Evolutionary conservation across 2,888 invertebrate genomes (phyloP), one percentile per base, ranked within the genome.

Genomic region (Metacarcinus magister): DNA sequence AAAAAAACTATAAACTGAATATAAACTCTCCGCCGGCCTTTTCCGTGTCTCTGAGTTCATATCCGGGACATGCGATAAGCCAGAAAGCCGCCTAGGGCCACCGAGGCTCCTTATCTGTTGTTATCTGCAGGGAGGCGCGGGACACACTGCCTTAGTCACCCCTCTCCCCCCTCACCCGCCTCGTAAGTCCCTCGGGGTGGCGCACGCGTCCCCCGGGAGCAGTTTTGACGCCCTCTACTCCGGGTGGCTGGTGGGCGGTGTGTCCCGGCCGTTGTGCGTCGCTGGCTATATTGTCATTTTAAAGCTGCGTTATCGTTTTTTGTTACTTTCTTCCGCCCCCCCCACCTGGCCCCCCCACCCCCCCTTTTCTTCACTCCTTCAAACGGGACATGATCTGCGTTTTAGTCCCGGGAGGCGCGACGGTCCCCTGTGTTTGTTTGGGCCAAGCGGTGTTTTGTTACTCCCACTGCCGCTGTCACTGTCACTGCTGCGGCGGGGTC

Each of bases 221-320:
- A 75, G 60, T 67, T n/a, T 8, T 23, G 75, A 75, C 75, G 75
- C 75, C 75, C 75, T 75, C 28, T 28, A 5, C 0, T 75, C 8
- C 7, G 23, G 28, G 75, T 1, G 75, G 60, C 10, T 60, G 60
- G 60, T 60, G 75, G 75, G 75, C 28, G 28, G 23, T 28, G 75
- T 75, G 75, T 75, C 75, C 75, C 8, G 7, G n/a, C 10, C 75
- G 28, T n/a, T 8, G 75, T 75, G 75, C 75, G 28, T 75, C 75
- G n/a, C 75, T 75, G 28, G n/a, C n/a, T 28, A 28, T 75, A 75
- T 75, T 75, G 75, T 75, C 75, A 75, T 28, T 75, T 75, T 75
- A 75, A 75, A 75, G 75, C 75, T 75, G 75, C 75, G 75, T 75
- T 75, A 87, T 87, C 39, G 39, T 28, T 19, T 87, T 87, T 87